phyloP scores from a whole-genome alignment of 1,140 invertebrate species.

The Hyposmocoma kahamanoa region DNA sequence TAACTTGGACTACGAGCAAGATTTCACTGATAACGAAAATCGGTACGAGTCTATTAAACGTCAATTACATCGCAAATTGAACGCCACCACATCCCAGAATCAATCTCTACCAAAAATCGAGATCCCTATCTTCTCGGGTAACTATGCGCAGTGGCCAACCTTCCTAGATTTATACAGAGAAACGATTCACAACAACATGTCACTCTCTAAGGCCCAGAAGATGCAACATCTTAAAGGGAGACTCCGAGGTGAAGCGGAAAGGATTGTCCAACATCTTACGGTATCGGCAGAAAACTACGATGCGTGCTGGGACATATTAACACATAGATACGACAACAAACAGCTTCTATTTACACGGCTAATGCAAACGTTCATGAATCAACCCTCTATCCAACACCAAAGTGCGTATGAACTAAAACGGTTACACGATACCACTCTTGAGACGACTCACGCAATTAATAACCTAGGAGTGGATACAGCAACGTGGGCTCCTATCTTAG shows the following conservation, averaged over 20 bases:
- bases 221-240: not conserved
- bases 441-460: not conserved
- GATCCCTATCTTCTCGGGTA: not conserved
- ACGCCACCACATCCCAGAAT: not conserved
- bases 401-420: not conserved
- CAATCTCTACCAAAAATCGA: not conserved
- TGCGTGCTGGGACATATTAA: not conserved
- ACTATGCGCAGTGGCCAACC: not conserved
- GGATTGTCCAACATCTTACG: not conserved
- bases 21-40: not conserved
- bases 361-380: slow-evolving; percentile 1
- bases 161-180: not conserved
- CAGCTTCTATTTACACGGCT: slow-evolving; percentile 1
- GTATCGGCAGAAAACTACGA: slow-evolving; percentile 5
- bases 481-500: not conserved
- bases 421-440: not conserved
- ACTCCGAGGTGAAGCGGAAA: not conserved
- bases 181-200: not conserved
- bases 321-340: not conserved
- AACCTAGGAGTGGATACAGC: not conserved
- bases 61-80: not conserved
- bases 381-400: not conserved
- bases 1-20: not conserved
- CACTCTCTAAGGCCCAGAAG: not conserved
- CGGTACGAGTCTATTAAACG: not conserved